Evolutionary conservation across 2,113 vertebrate genomes (phyloP), one percentile per base, ranked within the genome.

Genomic region (Atrichornis clamosus): DNA sequence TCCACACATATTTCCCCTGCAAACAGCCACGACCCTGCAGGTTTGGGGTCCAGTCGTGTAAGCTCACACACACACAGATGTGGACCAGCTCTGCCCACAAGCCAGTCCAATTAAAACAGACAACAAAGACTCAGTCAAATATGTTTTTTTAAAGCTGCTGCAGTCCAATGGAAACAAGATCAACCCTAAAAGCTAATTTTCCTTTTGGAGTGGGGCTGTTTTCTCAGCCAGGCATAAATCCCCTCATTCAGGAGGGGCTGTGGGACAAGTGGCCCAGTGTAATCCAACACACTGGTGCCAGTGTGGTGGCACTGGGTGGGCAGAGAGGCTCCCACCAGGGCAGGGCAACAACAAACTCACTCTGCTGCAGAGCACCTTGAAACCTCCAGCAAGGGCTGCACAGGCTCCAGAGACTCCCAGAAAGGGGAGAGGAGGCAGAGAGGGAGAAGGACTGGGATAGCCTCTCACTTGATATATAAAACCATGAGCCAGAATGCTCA

Each of bases 221-320:
- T 93, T 44, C 77, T 39, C 85, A 86, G 79, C 0, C 2, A 69
- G 60, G 42, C 76, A 94, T 12, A 46, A 93, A 77, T 20, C 4
- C 70, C 55, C 70, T 69, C 90, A 83, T 93, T 97, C 67, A 93
- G 65, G 30, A 30, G 79, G 65, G n/a, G 32, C 80, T 19, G 68
- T 1, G 33, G 84, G 2, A 94, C 91, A 96, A 87, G 28, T 0
- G 15, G 32, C 3, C 46, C 74, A 91, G 84, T 93, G 89, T 89
- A 17, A 41, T 5, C 8, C 83, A 1, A 1, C 11, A 2, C 26
- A 0, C 18, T 2, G 67, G 65, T 70, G 32, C 13, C 59, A 15
- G 46, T 0, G 14, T 0, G 1, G 35, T 1, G 2, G 79, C 86
- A 70, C 24, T 0, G 2, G 52, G 6, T 0, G 22, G 21, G 27